A percentile compares a stretch with the other conserved stretches of the same genome.
Conservation (phyloP, 2,797 vertebrate genomes). For the Champsocephalus gunnari region DNA sequence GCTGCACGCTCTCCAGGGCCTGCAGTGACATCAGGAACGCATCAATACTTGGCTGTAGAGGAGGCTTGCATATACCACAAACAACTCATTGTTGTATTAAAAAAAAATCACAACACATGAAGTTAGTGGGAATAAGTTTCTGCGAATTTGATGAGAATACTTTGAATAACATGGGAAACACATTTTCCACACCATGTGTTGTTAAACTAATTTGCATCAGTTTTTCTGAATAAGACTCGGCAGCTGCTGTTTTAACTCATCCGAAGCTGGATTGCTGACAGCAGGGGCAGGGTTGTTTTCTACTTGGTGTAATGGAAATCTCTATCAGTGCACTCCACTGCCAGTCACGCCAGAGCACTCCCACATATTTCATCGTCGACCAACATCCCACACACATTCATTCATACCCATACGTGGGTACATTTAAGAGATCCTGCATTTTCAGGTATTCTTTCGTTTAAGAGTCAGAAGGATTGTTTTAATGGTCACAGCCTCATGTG, state of each 20-base stretch:
- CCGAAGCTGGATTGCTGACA: slow-evolving; percentile 65
- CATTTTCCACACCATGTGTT: background rate
- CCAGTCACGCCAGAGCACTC: slow-evolving; percentile 51
- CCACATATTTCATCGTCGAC: slow-evolving; percentile 39
- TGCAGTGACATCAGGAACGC: slow-evolving; percentile 69
- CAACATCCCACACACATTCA: slow-evolving; percentile 24
- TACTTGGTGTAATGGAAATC: slow-evolving; percentile 70
- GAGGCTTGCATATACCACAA: slow-evolving; percentile 4
- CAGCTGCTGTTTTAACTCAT: slow-evolving; percentile 72
- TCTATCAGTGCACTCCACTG: slow-evolving; percentile 42
- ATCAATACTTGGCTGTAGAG: slow-evolving; percentile 26
- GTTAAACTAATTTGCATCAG: slow-evolving; percentile 25
- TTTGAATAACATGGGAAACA: slow-evolving; percentile 7
- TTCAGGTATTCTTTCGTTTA: slow-evolving; percentile 26
- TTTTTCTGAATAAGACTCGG: slow-evolving; percentile 47
- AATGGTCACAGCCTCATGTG: slow-evolving; percentile 30
- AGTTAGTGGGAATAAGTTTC: background rate
- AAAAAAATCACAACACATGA: background rate
- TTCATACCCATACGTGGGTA: slow-evolving; percentile 32
- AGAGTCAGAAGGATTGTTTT: slow-evolving; percentile 22
- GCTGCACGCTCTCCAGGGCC: slow-evolving; percentile 86
- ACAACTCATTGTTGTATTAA: background rate
- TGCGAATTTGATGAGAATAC: background rate
- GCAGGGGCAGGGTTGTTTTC: slow-evolving; percentile 64
- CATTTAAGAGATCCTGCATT: slow-evolving; percentile 29